Evolutionary conservation across 2,797 vertebrate species (phyloP), one percentile per base, ranked within the genome.

Genomic region (Phylloscopus collybita): DNA sequence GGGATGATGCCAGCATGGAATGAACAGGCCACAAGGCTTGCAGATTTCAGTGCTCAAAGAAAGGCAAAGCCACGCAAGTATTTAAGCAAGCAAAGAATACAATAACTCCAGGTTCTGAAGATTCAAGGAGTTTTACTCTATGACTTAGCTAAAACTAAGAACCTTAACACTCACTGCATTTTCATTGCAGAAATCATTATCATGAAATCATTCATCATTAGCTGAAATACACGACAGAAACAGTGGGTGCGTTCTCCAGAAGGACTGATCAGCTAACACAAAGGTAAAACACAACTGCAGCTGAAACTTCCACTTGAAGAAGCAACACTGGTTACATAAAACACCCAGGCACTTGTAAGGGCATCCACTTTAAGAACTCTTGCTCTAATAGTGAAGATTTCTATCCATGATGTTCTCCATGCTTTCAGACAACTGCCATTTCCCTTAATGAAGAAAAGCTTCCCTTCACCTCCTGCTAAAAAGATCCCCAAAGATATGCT

Each of bases 401-500:
- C 66, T 56, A 65, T 54, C 42, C 27, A 17, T 3, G 0, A 59
- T 59, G 16, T 29, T 86, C 73, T 69, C 38, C 25, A 21, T 44
- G 44, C 38, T 79, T 88, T 88, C 65, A 88, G 72, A 83, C 22
- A 90, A 53, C 42, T 44, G 45, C 34, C 47, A 13, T 45, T 89
- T 59, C 30, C 60, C 34, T 53, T 84, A 42, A 88, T 27, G 45
- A 93, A 90, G 32, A 69, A 87, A 67, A 92, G 47, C 73, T 72
- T 74, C 57, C 42, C 65, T 78, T 82, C 25, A 86, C n/a, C 88
- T 89, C 56, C 69, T 38, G 29, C 61, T 87, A 79, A 78, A 91
- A 61, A 70, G 57, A 71, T 95, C 67, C 80, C 75, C n/a, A 34
- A 74, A 82, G 72, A 93, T 83, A 91, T 49, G 89, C 27, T 94